These are phyloP conservation scores for Mus caroli DNA, from an alignment of 2,797 vertebrate genomes.

Conservation along the genomic window DNA sequence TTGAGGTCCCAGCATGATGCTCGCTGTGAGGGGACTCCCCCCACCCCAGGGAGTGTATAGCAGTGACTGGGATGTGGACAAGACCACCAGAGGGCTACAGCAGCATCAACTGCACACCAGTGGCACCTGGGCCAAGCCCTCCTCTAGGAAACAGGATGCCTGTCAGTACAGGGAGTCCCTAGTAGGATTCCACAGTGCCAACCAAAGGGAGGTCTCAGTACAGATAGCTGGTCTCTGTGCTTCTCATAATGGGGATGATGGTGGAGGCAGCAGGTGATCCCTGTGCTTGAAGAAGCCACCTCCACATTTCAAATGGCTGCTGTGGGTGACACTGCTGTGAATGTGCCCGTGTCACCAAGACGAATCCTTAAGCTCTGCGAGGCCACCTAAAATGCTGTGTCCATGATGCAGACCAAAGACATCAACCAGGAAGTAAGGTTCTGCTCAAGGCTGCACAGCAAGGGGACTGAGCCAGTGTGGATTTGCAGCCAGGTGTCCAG, in stretches of 20 bases:
- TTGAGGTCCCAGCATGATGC: neutral
- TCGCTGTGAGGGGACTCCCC: neutral
- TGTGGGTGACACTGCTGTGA: neutral
- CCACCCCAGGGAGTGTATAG: neutral
- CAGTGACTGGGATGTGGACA: neutral
- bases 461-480: rapidly evolving
- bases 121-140: neutral
- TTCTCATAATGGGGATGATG: neutral
- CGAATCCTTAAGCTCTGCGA: neutral
- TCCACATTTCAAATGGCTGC: neutral
- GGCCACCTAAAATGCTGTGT: neutral
- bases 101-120: neutral
- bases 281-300: neutral
- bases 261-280: neutral
- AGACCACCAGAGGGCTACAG: no score
- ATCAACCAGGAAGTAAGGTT: neutral
- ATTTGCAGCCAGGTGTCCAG: neutral
- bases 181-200: neutral
- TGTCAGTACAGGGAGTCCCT: rapidly evolving
- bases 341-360: rapidly evolving
- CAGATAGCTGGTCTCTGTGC: neutral
- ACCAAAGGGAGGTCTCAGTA: neutral
- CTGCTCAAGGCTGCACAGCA: rapidly evolving
- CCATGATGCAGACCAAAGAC: neutral
- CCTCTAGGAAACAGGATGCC: neutral